Evolutionary conservation across 2,113 vertebrate species (phyloP).

Genomic region (Gallinago jamesoni): DNA sequence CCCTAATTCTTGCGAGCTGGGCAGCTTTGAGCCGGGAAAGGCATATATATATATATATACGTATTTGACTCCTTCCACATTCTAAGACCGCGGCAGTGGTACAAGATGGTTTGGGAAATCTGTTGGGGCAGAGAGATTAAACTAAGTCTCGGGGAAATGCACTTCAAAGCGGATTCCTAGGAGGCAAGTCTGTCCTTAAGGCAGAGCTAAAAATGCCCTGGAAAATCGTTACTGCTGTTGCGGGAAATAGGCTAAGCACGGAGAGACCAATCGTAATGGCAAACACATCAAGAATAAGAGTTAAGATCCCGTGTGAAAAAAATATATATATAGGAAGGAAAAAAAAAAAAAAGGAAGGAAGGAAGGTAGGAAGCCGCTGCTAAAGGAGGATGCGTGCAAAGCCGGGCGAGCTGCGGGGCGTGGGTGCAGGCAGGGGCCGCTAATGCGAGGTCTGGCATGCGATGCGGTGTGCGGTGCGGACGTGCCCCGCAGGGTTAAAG

Average conservation of each 20-base stretch:
- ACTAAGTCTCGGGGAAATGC: background rate
- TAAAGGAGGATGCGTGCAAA: background rate
- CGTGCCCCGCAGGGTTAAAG: background rate
- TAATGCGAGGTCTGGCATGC: background rate
- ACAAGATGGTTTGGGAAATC: background rate
- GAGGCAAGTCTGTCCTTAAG: background rate
- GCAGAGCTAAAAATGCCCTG: background rate
- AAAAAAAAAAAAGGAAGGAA: too few species aligned
- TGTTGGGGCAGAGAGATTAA: background rate
- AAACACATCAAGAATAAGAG: background rate
- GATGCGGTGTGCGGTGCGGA: background rate
- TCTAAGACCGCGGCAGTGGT: background rate
- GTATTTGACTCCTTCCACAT: background rate
- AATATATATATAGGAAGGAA: background rate
- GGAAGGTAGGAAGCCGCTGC: background rate
- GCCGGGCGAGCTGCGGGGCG: background rate
- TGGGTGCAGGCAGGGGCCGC: background rate
- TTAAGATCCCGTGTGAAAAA: background rate
- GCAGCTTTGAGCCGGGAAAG: slow-evolving; percentile 18
- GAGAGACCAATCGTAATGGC: background rate
- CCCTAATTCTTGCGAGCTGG: slow-evolving; percentile 11
- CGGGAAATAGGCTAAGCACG: background rate
- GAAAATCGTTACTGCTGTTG: background rate
- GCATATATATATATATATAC: background rate
- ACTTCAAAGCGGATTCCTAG: background rate